phyloP scores from a whole-genome alignment of 2,797 vertebrate species.

The Eulemur mongoz region DNA sequence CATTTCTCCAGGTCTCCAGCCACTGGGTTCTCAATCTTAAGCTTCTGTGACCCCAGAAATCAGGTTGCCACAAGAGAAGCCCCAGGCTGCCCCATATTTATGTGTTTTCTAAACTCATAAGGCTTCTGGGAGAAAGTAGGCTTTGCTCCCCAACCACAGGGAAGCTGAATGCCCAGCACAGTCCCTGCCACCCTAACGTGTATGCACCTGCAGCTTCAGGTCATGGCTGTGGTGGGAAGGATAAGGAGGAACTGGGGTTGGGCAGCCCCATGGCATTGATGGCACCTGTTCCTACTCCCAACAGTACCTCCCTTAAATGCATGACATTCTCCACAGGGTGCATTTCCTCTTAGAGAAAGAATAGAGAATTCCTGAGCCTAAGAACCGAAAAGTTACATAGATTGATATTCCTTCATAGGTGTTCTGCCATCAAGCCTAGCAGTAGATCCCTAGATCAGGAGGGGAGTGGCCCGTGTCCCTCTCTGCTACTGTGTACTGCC shows the following conservation, averaged over 20 bases:
- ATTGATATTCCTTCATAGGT: not conserved
- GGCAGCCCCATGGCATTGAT: not conserved
- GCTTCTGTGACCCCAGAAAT: not conserved
- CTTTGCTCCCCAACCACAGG: not conserved
- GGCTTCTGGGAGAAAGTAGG: not conserved
- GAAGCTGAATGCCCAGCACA: not conserved
- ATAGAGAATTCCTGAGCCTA: not conserved
- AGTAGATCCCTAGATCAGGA: not conserved
- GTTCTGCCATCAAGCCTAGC: not conserved
- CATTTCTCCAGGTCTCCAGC: not conserved
- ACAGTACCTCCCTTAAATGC: not conserved
- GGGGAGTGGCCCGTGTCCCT: not conserved
- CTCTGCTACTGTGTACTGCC: not conserved
- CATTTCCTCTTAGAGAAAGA: not conserved
- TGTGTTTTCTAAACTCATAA: not conserved
- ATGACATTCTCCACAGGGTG: not conserved
- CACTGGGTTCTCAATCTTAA: not conserved
- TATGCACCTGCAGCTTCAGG: not conserved
- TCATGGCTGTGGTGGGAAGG: not conserved
- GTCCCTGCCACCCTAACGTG: fast-evolving
- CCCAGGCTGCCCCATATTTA: not conserved
- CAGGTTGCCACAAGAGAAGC: not conserved
- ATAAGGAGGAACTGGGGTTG: not conserved
- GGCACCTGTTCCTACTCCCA: not conserved
- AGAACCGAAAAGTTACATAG: not conserved